A percentile compares a stretch with the other conserved stretches of the same genome.
Evolutionary conservation across 1,140 invertebrate species (phyloP).

Genomic region (Lineus longissimus): DNA sequence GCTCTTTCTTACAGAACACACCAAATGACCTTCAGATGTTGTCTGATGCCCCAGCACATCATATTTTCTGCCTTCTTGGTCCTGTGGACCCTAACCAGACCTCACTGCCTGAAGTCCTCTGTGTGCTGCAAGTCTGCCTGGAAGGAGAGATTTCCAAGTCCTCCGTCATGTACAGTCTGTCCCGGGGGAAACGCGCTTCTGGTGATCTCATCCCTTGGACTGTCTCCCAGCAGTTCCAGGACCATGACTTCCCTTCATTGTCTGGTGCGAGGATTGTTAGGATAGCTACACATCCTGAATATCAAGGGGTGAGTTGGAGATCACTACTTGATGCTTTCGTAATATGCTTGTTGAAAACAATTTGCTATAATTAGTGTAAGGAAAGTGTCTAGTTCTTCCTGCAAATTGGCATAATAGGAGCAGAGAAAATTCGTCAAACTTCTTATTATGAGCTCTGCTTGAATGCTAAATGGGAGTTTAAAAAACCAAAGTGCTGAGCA

Average conservation of each 20-base stretch:
- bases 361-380: too few species aligned
- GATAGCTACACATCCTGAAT: conserved; percentile 97
- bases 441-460: too few species aligned
- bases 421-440: background rate
- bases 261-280: conserved; percentile 88
- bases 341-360: too few species aligned
- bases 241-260: conserved; percentile 86
- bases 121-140: conserved; percentile 87
- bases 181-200: conserved; percentile 80
- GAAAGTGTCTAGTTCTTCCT: too few species aligned
- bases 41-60: conserved; percentile 97
- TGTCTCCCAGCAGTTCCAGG: conserved; percentile 84
- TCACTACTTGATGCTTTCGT: too few species aligned
- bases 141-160: conserved; percentile 90
- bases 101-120: conserved; percentile 81
- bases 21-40: conserved; percentile 99
- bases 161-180: conserved; percentile 73
- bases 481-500: too few species aligned
- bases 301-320: conserved; percentile 72
- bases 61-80: conserved; percentile 91
- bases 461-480: too few species aligned
- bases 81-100: conserved; percentile 68
- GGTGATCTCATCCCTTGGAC: conserved; percentile 99
- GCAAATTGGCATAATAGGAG: background rate
- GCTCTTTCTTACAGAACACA: conserved; percentile 67